Percentiles rank a stretch among this genome's conserved stretches.
Conservation (phyloP, 2,888 invertebrate genomes). For the Norana najaformis region DNA sequence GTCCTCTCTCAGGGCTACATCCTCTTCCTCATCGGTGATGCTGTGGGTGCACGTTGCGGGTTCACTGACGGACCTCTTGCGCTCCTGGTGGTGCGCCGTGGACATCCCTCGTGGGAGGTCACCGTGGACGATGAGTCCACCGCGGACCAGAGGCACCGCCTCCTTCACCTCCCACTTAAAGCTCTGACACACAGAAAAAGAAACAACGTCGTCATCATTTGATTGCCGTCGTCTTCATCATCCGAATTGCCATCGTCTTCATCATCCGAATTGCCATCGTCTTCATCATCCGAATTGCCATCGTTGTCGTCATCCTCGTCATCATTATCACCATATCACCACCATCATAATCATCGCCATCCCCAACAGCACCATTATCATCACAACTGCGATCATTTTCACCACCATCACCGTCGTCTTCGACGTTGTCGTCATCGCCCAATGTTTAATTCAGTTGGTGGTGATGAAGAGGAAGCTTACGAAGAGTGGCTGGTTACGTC, state of each 20-base stretch:
- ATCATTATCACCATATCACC: constrained; percentile 13
- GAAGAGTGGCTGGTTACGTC: too few relatives aligned
- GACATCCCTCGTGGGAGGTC: constrained; percentile 25
- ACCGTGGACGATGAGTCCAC: constrained; percentile 36
- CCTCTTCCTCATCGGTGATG: background rate
- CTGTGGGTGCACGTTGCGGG: background rate
- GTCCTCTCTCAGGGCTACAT: constrained; percentile 2
- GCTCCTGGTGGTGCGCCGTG: background rate
- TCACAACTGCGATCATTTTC: background rate
- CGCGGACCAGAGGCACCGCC: constrained; percentile 32
- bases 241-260: background rate
- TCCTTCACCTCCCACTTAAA: constrained; percentile 45
- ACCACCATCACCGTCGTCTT: background rate
- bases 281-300: background rate
- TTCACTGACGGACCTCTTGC: constrained; percentile 14
- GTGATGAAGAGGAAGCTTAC: too few relatives aligned
- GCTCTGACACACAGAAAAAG: constrained; percentile 30
- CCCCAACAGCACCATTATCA: background rate
- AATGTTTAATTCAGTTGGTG: too few relatives aligned
- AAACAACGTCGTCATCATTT: background rate
- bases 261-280: constrained; percentile 7
- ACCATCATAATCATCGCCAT: background rate
- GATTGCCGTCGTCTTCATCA: background rate
- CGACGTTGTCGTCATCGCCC: background rate
- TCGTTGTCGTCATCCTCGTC: constrained; percentile 16